phyloP scores from a whole-genome alignment of 1,140 invertebrate genomes.

The Pomacea maculata region DNA sequence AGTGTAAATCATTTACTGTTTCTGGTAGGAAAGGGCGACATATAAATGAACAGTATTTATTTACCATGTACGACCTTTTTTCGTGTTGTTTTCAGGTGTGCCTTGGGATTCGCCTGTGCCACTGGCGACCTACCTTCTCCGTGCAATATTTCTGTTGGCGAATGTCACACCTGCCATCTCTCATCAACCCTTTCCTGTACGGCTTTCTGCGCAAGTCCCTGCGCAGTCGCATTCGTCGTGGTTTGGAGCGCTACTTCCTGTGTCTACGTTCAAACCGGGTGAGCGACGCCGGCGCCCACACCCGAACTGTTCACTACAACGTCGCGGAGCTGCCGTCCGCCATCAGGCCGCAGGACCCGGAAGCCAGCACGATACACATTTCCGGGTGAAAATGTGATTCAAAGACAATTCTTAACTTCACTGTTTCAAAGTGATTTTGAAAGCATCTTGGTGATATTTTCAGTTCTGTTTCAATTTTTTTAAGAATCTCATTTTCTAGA shows the following conservation, averaged over 20 bases:
- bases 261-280: constrained; percentile 7
- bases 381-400: neutral
- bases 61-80: too few species aligned
- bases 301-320: neutral
- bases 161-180: constrained; percentile 11
- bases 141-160: constrained; percentile 22
- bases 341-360: constrained; percentile 2
- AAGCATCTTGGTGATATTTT: too few species aligned
- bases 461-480: too few species aligned
- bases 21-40: too few species aligned
- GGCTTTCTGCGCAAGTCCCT: constrained; percentile 24
- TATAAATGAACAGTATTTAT: too few species aligned
- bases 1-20: too few species aligned
- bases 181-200: constrained; percentile 21
- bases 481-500: too few species aligned
- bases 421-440: too few species aligned
- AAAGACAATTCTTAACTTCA: too few species aligned
- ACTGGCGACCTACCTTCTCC: neutral
- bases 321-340: neutral
- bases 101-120: constrained; percentile 3
- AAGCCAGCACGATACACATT: neutral
- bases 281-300: neutral
- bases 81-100: constrained; percentile 13
- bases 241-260: constrained; percentile 8
- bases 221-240: constrained; percentile 22